Evolutionary conservation across 1,140 invertebrate species (phyloP).

Genomic region (Neodiprion fabricii): DNA sequence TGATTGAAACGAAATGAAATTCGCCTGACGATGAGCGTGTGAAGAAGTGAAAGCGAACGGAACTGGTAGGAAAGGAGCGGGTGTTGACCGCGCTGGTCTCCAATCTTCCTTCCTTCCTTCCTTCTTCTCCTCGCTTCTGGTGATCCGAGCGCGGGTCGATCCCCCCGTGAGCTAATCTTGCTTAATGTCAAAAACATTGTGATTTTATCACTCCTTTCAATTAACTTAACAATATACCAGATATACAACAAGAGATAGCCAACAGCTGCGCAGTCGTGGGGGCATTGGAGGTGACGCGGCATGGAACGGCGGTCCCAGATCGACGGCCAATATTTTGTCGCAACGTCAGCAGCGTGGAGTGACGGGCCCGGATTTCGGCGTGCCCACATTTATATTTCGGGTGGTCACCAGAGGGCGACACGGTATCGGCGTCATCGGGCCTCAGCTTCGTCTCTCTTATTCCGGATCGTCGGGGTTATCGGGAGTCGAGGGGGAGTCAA

Average conservation of each 20-base stretch:
- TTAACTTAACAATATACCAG: slow-evolving; percentile 53
- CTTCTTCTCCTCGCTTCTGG: slow-evolving; percentile 18
- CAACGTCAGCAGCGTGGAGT: background rate
- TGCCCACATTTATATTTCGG: no score
- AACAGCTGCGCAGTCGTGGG: slow-evolving; percentile 34
- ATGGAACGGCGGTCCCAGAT: background rate
- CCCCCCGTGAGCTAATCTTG: slow-evolving; percentile 16
- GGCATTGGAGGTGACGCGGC: background rate
- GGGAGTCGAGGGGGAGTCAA: slow-evolving; percentile 11
- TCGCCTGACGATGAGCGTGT: background rate
- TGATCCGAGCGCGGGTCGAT: background rate
- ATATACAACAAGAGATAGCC: slow-evolving; percentile 42
- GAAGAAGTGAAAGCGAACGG: background rate
- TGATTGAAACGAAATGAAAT: background rate
- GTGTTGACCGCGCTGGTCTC: slow-evolving; percentile 41
- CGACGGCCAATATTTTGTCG: slow-evolving; percentile 14
- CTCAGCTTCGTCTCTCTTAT: no score
- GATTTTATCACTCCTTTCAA: slow-evolving; percentile 51
- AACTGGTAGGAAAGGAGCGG: slow-evolving; percentile 11
- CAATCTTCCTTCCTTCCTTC: slow-evolving; percentile 24
- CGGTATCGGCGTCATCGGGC: no score
- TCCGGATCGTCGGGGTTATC: no score
- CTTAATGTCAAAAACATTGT: slow-evolving; percentile 48
- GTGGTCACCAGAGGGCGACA: no score
- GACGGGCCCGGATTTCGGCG: background rate